Base-by-base conservation (phyloP, 2,113 vertebrate genomes). In the Dipodomys merriami region DNA sequence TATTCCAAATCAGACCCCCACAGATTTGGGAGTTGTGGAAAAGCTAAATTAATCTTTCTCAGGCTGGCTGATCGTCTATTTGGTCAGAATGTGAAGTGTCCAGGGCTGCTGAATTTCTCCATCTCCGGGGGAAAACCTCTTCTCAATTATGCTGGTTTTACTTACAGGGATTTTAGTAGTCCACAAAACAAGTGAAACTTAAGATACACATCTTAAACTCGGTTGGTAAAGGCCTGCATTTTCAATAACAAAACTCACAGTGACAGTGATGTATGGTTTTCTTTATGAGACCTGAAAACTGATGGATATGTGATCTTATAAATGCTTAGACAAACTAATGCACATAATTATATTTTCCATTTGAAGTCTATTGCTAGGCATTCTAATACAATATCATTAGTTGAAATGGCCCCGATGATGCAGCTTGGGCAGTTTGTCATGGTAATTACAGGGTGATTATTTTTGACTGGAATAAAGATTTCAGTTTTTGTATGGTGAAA, bases 321-420 rank as follows among this genome's bases (percentile, higher is more conserved):
- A 99, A 99, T 98, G 99, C 99, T 99, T 98, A 99, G 98, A 99
- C 99, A 99, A 99, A 99, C 99, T 99, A 99, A 99, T 99, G 99
- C 99, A 99, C 99, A 98, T 99, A 99, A 99, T 99, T 99, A 99
- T 98, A 99, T 99, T 99, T 99, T 99, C 99, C 98, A 99, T 99
- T 99, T 99, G 98, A 99, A 99, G 99, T 99, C 98, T 98, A 99
- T 99, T 98, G 99, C 98, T 98, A 97, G 98, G 98, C 99, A 98
- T 99, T 99, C 99, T 99, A 99, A 99, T 99, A 99, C 99, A 99
- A 99, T 99, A 99, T 99, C 99, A 99, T 99, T 99, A 99, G 99
- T 99, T 96, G 98, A 99, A 99, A 99, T 99, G 98, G 98, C 98
- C 97, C 98, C 97, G 98, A 98, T 98, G 97, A 99, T 98, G 98